Percentiles rank a stretch among this genome's conserved stretches.
phyloP scores from a whole-genome alignment of 1,140 invertebrate species.

The Chionoecetes opilio region DNA sequence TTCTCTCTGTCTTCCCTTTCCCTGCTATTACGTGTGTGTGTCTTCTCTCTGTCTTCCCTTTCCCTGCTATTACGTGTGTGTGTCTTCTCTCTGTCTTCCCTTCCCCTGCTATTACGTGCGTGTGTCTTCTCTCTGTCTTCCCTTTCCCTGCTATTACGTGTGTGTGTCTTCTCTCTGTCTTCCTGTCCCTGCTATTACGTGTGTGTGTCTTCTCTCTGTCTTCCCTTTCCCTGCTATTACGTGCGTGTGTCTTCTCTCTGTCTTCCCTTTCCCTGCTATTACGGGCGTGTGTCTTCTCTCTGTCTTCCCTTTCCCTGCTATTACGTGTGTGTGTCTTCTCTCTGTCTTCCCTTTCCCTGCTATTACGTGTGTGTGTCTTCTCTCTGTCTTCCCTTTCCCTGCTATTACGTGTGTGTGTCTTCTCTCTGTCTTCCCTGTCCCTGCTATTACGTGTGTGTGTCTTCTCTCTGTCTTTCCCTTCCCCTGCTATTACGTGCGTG shows the following conservation, averaged over 20 bases:
- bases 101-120: not conserved
- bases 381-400: too few relatives aligned
- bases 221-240: too few relatives aligned
- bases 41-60: not conserved
- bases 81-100: not conserved
- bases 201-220: not conserved
- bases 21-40: too few relatives aligned
- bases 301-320: too few relatives aligned
- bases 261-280: not conserved
- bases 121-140: too few relatives aligned
- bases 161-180: not conserved
- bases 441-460: not conserved
- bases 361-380: not conserved
- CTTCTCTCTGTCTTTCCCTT: not conserved
- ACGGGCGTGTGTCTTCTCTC: too few relatives aligned
- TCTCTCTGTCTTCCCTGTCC: not conserved
- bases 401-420: too few relatives aligned
- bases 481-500: too few relatives aligned
- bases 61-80: not conserved
- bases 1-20: too few relatives aligned
- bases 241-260: too few relatives aligned
- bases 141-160: too few relatives aligned
- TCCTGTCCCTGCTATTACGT: not conserved
- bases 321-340: not conserved
- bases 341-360: not conserved